phyloP scores from a whole-genome alignment of 2,888 invertebrate species.

The Stenchaetothrips biformis region DNA sequence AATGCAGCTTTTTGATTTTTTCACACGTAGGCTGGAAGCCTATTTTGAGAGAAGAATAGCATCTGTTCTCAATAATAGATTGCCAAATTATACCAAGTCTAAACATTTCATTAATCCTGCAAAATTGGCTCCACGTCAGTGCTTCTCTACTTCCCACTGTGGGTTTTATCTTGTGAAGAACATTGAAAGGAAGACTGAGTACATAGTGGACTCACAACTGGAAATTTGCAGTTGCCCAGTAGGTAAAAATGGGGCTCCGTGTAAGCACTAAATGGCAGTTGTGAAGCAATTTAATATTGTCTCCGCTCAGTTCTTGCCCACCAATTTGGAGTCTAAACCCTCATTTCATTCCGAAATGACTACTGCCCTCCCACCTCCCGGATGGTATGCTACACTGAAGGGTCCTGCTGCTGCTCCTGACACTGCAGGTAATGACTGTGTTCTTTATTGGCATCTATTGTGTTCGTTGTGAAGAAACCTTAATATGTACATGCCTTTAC shows the following conservation, averaged over 20 bases:
- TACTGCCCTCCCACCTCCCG: not conserved
- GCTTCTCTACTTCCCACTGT: not conserved
- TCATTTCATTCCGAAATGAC: not conserved
- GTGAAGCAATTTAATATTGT: no score
- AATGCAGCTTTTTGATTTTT: constrained; percentile 1
- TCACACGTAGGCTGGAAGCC: not conserved
- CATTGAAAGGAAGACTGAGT: not conserved
- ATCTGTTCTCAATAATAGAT: not conserved
- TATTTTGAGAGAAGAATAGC: constrained; percentile 7
- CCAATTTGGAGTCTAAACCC: not conserved
- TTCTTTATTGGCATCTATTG: not conserved
- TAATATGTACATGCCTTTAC: not conserved
- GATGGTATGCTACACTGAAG: not conserved
- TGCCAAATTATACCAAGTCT: not conserved
- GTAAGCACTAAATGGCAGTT: no score
- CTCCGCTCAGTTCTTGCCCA: no score
- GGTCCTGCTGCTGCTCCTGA: not conserved
- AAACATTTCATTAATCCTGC: not conserved
- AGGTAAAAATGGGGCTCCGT: no score
- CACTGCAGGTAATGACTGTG: not conserved
- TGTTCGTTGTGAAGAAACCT: not conserved
- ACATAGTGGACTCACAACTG: not conserved
- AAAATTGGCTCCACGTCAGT: not conserved
- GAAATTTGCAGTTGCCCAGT: constrained; percentile 9
- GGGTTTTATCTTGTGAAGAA: constrained; percentile 4